These are phyloP conservation scores for Scrobipalpa costella DNA, from an alignment of 2,888 invertebrate genomes.

Conservation along the genomic window DNA sequence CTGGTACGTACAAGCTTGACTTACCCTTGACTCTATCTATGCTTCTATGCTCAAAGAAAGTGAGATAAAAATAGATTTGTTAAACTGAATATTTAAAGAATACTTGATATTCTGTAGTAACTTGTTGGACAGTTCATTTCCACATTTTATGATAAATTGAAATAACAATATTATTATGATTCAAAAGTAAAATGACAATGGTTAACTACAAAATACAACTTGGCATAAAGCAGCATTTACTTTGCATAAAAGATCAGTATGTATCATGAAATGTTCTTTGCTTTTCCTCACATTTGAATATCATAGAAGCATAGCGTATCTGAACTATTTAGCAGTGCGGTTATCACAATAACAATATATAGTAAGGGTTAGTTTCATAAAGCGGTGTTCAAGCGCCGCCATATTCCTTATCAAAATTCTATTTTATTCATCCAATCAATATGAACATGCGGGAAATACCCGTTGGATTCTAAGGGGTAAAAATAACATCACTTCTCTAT, in stretches of 20 bases:
- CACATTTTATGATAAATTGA: not conserved
- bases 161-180: not conserved
- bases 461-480: not conserved
- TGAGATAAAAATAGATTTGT: not conserved
- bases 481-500: not conserved
- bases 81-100: not conserved
- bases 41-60: slow-evolving; percentile 4
- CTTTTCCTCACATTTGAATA: not conserved
- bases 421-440: not conserved
- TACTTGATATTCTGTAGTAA: not conserved
- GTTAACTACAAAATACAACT: not conserved
- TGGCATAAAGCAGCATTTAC: not conserved
- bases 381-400: slow-evolving; percentile 25
- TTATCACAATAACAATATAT: slow-evolving; percentile 32
- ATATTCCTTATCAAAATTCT: not conserved
- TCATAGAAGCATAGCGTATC: slow-evolving; percentile 16
- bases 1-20: not conserved
- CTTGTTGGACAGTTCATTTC: not conserved
- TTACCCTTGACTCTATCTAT: not conserved
- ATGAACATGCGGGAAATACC: slow-evolving; percentile 9
- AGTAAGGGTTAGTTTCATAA: slow-evolving; percentile 32
- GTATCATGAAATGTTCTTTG: not conserved
- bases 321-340: slow-evolving; percentile 14
- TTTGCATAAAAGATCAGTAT: not conserved
- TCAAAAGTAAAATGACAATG: not conserved